These are phyloP conservation scores for Parambassis ranga DNA, from an alignment of 2,797 vertebrate genomes.

Conservation along the genomic window DNA sequence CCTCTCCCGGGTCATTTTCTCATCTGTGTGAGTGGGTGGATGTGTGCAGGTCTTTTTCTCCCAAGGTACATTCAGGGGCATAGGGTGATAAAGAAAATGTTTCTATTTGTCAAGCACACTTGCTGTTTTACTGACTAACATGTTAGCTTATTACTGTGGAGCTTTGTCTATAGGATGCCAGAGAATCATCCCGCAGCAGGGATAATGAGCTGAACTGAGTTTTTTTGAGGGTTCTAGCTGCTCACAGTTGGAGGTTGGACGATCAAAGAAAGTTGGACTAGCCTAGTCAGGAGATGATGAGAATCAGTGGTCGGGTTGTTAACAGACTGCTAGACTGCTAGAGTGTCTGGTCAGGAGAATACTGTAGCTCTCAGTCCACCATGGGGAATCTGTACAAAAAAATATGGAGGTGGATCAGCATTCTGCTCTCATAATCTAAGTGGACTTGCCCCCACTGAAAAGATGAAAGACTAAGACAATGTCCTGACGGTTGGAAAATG, in stretches of 20 bases:
- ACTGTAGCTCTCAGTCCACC: not conserved
- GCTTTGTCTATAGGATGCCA: not conserved
- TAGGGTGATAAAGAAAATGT: not conserved
- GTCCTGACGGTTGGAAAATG: constrained; percentile 13
- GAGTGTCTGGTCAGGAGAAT: not conserved
- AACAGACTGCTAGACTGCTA: not conserved
- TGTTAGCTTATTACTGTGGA: not conserved
- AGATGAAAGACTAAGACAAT: constrained; percentile 6
- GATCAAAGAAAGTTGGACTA: constrained; percentile 20
- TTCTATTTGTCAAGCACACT: not conserved
- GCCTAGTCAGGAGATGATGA: constrained; percentile 5
- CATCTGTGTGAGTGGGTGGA: not conserved
- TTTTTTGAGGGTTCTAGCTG: constrained; percentile 8
- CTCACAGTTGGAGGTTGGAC: constrained; percentile 2
- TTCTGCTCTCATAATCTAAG: constrained; percentile 16
- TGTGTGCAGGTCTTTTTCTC: constrained; percentile 1
- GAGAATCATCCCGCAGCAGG: constrained; percentile 8
- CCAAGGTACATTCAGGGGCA: not conserved
- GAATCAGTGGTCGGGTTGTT: constrained; percentile 14
- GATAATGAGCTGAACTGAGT: constrained; percentile 9
- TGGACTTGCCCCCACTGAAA: not conserved
- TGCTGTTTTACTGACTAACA: constrained; percentile 1
- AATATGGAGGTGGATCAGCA: not conserved
- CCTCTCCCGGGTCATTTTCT: constrained; percentile 10
- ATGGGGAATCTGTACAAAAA: not conserved